phyloP scores from a whole-genome alignment of 2,113 vertebrate species.

The Syngnathus typhle region DNA sequence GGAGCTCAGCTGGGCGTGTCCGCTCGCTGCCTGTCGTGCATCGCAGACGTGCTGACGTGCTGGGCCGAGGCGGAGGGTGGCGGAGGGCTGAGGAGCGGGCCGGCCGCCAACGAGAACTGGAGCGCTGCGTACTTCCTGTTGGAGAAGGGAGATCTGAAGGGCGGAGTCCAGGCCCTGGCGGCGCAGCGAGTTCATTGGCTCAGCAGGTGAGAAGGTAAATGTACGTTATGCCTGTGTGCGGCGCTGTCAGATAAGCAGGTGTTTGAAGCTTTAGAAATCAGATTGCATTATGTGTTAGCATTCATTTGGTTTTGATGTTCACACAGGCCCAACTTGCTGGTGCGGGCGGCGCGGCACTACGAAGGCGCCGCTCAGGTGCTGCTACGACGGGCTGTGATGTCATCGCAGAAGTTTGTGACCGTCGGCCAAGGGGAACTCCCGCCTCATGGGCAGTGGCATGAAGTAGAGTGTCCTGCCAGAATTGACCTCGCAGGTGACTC shows the following conservation, averaged over 20 bases:
- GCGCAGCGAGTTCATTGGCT: slow-evolving; percentile 80
- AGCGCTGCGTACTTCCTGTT: slow-evolving; percentile 69
- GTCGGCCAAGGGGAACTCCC: slow-evolving; percentile 59
- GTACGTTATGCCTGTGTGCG: not conserved
- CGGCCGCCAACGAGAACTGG: slow-evolving; percentile 87
- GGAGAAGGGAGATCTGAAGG: slow-evolving; percentile 72
- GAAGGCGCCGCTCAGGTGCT: slow-evolving; percentile 90
- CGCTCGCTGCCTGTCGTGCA: slow-evolving; percentile 81
- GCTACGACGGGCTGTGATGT: slow-evolving; percentile 85
- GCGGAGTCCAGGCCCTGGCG: slow-evolving; percentile 74
- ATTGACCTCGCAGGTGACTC: slow-evolving; percentile 85
- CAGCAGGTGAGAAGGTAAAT: slow-evolving; percentile 69
- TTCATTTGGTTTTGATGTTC: too few relatives aligned
- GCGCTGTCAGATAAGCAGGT: not conserved
- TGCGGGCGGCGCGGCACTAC: slow-evolving; percentile 88
- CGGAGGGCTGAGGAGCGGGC: slow-evolving; percentile 87
- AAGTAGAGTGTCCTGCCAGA: slow-evolving; percentile 81
- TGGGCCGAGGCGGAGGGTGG: slow-evolving; percentile 77
- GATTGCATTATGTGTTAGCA: too few relatives aligned
- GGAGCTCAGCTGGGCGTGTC: slow-evolving; percentile 70
- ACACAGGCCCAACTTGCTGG: slow-evolving; percentile 79
- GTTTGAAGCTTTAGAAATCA: not conserved
- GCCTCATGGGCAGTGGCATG: slow-evolving; percentile 78
- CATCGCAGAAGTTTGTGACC: slow-evolving; percentile 76
- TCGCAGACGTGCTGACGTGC: slow-evolving; percentile 85